Evolutionary conservation across 2,797 vertebrate genomes (phyloP), one percentile per base, ranked within the genome.

Genomic region (Pantherophis vulpinus): DNA sequence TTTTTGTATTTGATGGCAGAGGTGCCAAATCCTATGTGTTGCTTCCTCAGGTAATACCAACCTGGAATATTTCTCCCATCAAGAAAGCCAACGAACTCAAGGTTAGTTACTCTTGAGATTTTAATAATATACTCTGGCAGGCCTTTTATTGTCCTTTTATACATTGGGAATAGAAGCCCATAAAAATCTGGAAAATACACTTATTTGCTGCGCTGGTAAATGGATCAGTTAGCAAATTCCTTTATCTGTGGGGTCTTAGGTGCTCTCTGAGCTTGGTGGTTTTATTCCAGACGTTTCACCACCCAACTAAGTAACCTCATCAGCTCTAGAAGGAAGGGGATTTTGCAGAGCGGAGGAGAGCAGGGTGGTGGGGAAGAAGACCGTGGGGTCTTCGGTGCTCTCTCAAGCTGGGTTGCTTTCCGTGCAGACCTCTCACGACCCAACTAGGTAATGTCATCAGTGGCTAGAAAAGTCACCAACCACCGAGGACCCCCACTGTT

Each of bases 1-100:
- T 7, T 60, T 23, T 60, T 32, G 16, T 1, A 14, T 86, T 25
- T 10, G 16, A 86, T n/a, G 2, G 37, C 32, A 61, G 11, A 2
- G 1, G 2, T 60, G 18, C 74, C 91, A 0, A 51, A 20, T 5
- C 29, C n/a, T 58, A 2, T 0, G 94, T 88, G 0, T 94, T 90
- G 95, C 95, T 14, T 96, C 92, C 92, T 61, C 61, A 99, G 99
- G 98, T 99, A 87, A 99, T 99, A 94, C 99, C 99, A 18, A 98
- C 98, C 0, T 99, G 99, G 99, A 99, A 99, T 96, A 99, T 99
- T 93, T 99, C 99, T 59, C 99, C 99, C 27, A 99, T 99, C 96
- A 99, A 99, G 98, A 99, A 99, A 95, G 97, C 97, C 47, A 97
- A 96, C 25, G 98, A 99, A 70, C 87, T 96, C 79, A 98, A 98